phyloP scores from a whole-genome alignment of 2,888 invertebrate species.

The Sesamia inferens region DNA sequence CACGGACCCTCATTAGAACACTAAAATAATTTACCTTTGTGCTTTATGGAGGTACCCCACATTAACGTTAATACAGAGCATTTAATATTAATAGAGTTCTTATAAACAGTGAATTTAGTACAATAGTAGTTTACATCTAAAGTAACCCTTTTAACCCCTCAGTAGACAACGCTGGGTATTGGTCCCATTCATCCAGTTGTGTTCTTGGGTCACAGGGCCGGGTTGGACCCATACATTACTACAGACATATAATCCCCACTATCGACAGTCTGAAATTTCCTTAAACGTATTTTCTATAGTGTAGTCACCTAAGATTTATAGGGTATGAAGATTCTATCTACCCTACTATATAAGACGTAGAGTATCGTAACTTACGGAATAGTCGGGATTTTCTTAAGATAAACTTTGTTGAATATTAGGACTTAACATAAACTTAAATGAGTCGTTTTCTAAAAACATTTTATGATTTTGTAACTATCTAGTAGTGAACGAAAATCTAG shows the following conservation, averaged over 20 bases:
- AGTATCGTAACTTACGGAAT: conserved; percentile 34
- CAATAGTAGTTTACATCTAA: conserved; percentile 7
- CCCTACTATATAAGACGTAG: conserved; percentile 28
- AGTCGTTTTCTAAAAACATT: conserved; percentile 32
- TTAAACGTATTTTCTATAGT: conserved; percentile 42
- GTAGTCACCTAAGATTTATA: conserved; percentile 50
- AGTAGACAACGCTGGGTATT: conserved; percentile 21
- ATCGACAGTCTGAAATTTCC: conserved; percentile 49
- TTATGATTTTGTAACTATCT: conserved; percentile 18
- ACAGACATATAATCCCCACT: conserved; percentile 38
- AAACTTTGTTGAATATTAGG: conserved; percentile 40
- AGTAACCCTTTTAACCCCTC: conserved; percentile 8
- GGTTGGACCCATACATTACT: conserved; percentile 31
- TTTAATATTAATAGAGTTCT: conserved; percentile 64
- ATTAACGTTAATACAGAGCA: conserved; percentile 55
- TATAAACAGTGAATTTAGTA: conserved; percentile 40
- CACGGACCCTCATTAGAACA: conserved; percentile 74
- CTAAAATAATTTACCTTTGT: conserved; percentile 79
- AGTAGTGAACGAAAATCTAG: conserved; percentile 18
- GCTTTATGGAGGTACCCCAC: conserved; percentile 58
- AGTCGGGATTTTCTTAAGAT: conserved; percentile 25
- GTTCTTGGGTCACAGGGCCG: conserved; percentile 20
- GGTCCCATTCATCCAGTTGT: conserved; percentile 32
- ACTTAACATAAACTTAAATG: conserved; percentile 34
- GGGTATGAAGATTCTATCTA: conserved; percentile 42